These are phyloP conservation scores for Paguma larvata DNA, from an alignment of 2,797 vertebrate genomes.

Conservation along the genomic window DNA sequence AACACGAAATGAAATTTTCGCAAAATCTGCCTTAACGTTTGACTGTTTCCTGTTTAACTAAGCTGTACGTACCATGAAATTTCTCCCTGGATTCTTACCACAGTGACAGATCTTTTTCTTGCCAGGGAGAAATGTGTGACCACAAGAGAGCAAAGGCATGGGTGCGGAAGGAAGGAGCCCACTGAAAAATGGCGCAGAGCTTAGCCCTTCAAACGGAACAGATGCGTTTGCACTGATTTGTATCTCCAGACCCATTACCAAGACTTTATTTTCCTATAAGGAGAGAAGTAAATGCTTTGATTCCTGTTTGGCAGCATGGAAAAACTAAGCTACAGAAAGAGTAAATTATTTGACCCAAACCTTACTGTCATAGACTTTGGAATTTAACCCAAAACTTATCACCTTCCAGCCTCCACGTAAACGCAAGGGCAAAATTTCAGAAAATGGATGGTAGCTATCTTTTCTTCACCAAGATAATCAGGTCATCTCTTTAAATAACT, in stretches of 20 bases:
- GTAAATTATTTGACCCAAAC: not conserved
- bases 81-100: constrained; percentile 12
- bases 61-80: not conserved
- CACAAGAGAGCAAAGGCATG: not conserved
- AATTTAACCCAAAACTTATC: constrained; percentile 42
- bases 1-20: constrained; percentile 46
- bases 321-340: constrained; percentile 36
- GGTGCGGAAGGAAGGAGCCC: not conserved
- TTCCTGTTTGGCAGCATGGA: not conserved
- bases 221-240: not conserved
- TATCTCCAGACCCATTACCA: not conserved
- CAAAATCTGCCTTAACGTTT: constrained; percentile 54
- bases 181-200: not conserved
- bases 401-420: not conserved
- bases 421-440: constrained; percentile 48
- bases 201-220: not conserved
- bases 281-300: constrained; percentile 6
- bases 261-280: not conserved
- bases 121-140: not conserved
- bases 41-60: constrained; percentile 15
- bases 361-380: not conserved
- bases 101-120: not conserved
- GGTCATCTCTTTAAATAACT: constrained; percentile 65
- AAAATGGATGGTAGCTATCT: constrained; percentile 34
- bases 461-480: constrained; percentile 63